phyloP scores from a whole-genome alignment of 2,113 vertebrate genomes.

The Tragelaphus strepsiceros region DNA sequence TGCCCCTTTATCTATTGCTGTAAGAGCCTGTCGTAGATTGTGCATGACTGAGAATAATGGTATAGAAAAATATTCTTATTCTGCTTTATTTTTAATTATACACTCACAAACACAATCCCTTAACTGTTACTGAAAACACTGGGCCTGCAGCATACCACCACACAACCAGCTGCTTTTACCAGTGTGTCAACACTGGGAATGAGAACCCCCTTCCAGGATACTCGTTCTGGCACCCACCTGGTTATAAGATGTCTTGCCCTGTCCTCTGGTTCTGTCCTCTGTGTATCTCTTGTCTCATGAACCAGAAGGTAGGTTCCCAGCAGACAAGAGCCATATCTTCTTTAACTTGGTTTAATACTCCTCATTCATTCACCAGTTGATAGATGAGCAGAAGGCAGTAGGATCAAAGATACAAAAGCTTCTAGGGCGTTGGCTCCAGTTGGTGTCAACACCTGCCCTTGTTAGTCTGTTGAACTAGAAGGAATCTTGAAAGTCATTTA shows the following conservation, averaged over 20 bases:
- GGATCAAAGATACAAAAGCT: not conserved
- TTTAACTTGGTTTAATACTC: not conserved
- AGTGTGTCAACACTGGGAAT: not conserved
- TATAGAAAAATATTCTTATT: not conserved
- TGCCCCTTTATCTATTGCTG: not conserved
- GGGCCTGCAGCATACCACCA: not conserved
- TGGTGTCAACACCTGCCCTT: not conserved
- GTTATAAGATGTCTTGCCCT: not conserved
- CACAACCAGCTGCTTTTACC: not conserved
- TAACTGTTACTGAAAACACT: not conserved
- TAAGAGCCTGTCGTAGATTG: not conserved
- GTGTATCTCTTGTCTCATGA: not conserved
- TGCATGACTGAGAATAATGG: not conserved
- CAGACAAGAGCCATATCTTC: not conserved
- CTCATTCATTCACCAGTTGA: not conserved
- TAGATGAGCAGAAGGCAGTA: not conserved
- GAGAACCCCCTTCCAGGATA: not conserved
- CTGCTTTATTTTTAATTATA: not conserved
- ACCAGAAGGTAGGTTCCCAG: not conserved
- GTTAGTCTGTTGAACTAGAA: not conserved
- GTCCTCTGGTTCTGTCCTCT: not conserved
- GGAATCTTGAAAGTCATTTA: not conserved
- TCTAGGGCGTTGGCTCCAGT: not conserved
- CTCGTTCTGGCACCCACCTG: not conserved
- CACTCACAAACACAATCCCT: not conserved